A percentile compares a stretch with the other conserved stretches of the same genome.
Conservation (phyloP, 2,888 invertebrate genomes). For the Didymodactylos carnosus region DNA sequence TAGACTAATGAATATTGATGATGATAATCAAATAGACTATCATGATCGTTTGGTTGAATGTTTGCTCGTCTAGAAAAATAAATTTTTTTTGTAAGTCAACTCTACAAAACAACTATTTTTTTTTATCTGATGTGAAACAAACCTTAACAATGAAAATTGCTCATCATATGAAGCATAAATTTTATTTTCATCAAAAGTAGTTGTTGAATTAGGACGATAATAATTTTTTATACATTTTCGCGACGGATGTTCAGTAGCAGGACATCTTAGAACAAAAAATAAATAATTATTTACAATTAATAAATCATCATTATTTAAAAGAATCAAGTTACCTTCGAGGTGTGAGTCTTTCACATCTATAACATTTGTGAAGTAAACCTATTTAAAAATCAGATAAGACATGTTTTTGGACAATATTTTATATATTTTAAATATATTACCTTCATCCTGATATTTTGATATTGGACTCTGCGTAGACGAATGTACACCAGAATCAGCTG, state of each 20-base stretch:
- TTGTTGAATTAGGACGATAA: not conserved
- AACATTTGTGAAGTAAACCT: no score
- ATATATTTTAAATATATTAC: no score
- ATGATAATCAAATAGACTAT: not conserved
- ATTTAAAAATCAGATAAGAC: no score
- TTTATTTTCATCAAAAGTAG: not conserved
- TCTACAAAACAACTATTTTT: no score
- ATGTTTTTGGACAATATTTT: no score
- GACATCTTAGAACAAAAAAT: no score
- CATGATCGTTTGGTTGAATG: not conserved
- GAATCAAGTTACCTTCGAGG: no score
- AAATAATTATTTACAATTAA: no score
- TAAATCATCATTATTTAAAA: no score
- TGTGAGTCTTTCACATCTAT: no score
- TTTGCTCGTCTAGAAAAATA: not conserved
- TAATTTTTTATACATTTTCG: not conserved
- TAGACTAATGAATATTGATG: not conserved
- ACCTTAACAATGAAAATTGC: not conserved
- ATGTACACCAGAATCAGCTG: not conserved
- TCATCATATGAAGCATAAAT: not conserved
- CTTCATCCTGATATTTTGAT: no score
- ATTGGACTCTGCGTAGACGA: not conserved
- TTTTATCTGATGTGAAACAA: not conserved
- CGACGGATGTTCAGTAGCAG: not conserved
- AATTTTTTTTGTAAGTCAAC: not conserved